Conservation (phyloP, 2,888 invertebrate genomes). For the Plemyria rubiginata region DNA sequence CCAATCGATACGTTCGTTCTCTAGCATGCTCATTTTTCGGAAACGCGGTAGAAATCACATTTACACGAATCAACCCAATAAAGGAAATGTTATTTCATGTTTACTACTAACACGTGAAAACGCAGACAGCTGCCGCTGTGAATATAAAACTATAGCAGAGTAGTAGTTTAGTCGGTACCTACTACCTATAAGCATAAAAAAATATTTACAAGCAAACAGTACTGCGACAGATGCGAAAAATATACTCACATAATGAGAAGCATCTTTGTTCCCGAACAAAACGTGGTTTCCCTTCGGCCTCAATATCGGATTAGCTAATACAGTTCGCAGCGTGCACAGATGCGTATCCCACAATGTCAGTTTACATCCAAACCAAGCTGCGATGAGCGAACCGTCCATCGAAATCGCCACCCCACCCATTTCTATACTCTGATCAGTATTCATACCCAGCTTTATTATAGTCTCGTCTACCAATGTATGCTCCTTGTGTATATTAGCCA, state of each 20-base stretch:
- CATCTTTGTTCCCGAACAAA: constrained; percentile 73
- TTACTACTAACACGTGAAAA: no score
- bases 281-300: constrained; percentile 74
- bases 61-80: no score
- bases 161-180: no score
- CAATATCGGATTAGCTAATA: constrained; percentile 73
- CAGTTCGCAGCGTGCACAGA: constrained; percentile 67
- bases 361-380: constrained; percentile 80
- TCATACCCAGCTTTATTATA: constrained; percentile 45
- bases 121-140: no score
- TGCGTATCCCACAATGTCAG: constrained; percentile 78
- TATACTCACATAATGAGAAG: constrained; percentile 78
- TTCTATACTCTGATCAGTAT: constrained; percentile 53
- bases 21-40: no score
- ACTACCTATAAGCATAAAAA: no score
- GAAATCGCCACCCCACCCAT: constrained; percentile 79
- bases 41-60: no score
- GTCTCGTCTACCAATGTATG: constrained; percentile 45
- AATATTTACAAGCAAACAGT: no score
- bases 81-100: no score
- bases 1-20: no score
- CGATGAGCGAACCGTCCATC: constrained; percentile 78
- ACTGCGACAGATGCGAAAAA: no score
- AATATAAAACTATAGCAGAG: no score
- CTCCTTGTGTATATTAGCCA: constrained; percentile 71